A percentile compares a stretch with the other conserved stretches of the same genome.
phyloP scores from a whole-genome alignment of 2,888 invertebrate genomes.

The Octodonta nipae region DNA sequence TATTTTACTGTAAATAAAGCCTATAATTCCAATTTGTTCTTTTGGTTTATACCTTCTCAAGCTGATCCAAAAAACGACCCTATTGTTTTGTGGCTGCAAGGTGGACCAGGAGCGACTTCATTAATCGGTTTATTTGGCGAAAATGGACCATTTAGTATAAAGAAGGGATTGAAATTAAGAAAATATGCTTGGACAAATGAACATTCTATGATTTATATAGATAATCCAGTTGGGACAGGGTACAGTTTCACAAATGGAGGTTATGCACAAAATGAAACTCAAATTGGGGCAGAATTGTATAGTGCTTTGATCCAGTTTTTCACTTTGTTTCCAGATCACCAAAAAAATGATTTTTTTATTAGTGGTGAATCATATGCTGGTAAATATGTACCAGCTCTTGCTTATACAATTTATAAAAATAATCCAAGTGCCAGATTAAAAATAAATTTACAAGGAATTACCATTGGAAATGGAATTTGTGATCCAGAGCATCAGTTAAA shows the following conservation, averaged over 20 bases:
- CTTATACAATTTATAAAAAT: slow-evolving; percentile 57
- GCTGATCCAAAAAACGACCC: slow-evolving; percentile 43
- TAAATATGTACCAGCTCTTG: slow-evolving; percentile 59
- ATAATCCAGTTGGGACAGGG: slow-evolving; percentile 78
- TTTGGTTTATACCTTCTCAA: slow-evolving; percentile 82
- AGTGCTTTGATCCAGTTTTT: slow-evolving; percentile 70
- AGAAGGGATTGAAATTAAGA: slow-evolving; percentile 39
- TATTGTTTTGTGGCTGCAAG: slow-evolving; percentile 73
- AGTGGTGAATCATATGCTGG: slow-evolving; percentile 87
- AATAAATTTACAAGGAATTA: slow-evolving; percentile 57
- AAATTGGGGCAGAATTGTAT: slow-evolving; percentile 69
- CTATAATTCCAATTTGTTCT: slow-evolving; percentile 71
- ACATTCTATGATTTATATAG: slow-evolving; percentile 75
- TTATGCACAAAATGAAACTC: slow-evolving; percentile 64
- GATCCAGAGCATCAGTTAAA: slow-evolving; percentile 66
- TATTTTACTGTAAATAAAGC: slow-evolving; percentile 71
- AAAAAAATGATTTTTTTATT: slow-evolving; percentile 65
- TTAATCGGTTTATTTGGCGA: slow-evolving; percentile 71
- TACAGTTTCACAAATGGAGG: slow-evolving; percentile 79
- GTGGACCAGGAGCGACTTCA: slow-evolving; percentile 72
- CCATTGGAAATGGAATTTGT: slow-evolving; percentile 68
- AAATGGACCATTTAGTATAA: slow-evolving; percentile 52
- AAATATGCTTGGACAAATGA: slow-evolving; percentile 68
- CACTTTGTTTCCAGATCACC: slow-evolving; percentile 63
- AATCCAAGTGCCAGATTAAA: slow-evolving; percentile 44